Conservation (phyloP, 2,113 vertebrate species). For the Dendrocopos noguchii region DNA sequence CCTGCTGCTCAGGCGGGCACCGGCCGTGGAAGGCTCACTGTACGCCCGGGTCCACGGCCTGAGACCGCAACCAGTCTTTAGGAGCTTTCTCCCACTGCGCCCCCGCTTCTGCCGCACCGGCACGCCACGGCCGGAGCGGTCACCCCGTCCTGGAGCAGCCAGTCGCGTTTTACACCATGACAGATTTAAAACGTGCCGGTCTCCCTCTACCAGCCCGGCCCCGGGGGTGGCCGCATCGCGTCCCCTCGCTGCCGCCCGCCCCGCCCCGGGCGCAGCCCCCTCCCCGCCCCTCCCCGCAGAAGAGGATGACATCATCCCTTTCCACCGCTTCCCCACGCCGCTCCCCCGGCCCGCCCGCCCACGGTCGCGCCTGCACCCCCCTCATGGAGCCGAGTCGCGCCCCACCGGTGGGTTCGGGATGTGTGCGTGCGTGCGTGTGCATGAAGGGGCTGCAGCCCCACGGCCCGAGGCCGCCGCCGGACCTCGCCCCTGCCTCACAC, state of each 20-base stretch:
- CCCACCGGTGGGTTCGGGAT: neutral
- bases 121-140: neutral
- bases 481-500: neutral
- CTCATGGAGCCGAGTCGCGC: neutral
- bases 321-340: neutral
- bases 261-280: neutral
- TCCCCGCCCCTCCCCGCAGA: neutral
- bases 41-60: accelerated
- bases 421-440: neutral
- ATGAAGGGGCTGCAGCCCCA: neutral
- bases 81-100: neutral
- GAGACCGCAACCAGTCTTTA: neutral
- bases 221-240: neutral
- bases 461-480: neutral
- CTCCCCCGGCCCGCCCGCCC: neutral
- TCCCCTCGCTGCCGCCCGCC: neutral
- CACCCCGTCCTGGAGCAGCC: neutral
- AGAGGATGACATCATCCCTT: conserved; percentile 22
- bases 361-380: neutral
- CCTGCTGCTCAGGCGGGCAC: neutral
- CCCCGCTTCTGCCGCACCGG: neutral
- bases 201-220: neutral
- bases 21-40: accelerated
- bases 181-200: accelerated
- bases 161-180: neutral